Base-by-base conservation (phyloP, 2,888 invertebrate genomes). In the Andrena camellia region DNA sequence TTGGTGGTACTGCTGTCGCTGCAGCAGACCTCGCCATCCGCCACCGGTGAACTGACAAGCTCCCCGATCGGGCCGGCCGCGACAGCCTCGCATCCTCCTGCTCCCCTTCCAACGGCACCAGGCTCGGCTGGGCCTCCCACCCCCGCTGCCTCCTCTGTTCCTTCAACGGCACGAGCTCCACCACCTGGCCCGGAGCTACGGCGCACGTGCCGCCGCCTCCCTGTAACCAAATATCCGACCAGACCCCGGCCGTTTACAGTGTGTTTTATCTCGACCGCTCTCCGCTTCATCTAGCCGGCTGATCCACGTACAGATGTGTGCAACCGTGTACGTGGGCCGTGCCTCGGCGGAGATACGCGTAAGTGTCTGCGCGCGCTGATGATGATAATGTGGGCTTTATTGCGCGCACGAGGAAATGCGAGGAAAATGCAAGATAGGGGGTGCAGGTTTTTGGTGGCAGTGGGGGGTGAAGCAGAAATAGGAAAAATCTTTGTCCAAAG, bases 121-220 rank as follows among this genome's bases (percentile, higher is more conserved):
- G 60, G 60, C 13, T 62, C 75, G 54, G 52, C 71, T 35, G 48
- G 62, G 13, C 69, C 84, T 78, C 75, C 85, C 78, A 71, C 84
- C 74, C 72, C 78, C 69, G 76, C 78, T 31, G 69, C 69, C 77
- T 80, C 75, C 80, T 84, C 87, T 80, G 85, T 83, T 87, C 83
- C 86, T 74, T 85, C 86, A 85, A 84, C 86, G 84, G 85, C 84
- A 81, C 78, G 86, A 78, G 78, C 88, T 78, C 81, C 81, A 84
- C 91, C 90, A 90, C 91, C 91, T 90, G 90, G 91, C 87, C 90
- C 86, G 59, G 81, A 83, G 82, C 90, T 91, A 83, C 92, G 92
- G 83, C 94, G 93, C 94, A 92, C 94, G 93, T 93, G 94, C 92
- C 94, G 93, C 89, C 93, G 93, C 90, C 93, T 93, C 91, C 93